These are phyloP conservation scores for Ophioninae sp. DNA, from an alignment of 2,888 invertebrate genomes.

Conservation along the genomic window DNA sequence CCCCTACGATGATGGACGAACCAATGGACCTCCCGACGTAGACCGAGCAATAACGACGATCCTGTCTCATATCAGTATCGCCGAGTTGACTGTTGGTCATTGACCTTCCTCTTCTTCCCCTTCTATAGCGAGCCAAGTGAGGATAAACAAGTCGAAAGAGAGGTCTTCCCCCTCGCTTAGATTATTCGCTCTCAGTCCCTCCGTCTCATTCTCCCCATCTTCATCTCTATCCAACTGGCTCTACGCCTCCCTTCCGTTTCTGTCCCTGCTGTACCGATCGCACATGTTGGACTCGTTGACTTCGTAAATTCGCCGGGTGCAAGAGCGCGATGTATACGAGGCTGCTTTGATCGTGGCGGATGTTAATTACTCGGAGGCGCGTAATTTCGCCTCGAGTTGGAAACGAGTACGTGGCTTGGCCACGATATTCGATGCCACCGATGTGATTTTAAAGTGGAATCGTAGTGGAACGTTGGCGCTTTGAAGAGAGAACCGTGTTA, in stretches of 20 bases:
- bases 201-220: conserved; percentile 24
- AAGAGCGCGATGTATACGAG: conserved; percentile 38
- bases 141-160: conserved; percentile 62
- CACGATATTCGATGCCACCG: conserved; percentile 3
- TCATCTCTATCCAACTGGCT: conserved; percentile 33
- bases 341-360: conserved; percentile 46
- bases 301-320: conserved; percentile 57
- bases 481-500: conserved; percentile 35
- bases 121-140: conserved; percentile 32
- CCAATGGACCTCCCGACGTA: conserved; percentile 30
- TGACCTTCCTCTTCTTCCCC: conserved; percentile 60
- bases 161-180: conserved; percentile 42
- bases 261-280: conserved; percentile 34
- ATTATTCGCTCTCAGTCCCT: conserved; percentile 37
- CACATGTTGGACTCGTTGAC: conserved; percentile 53
- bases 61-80: conserved; percentile 60
- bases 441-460: conserved; percentile 19
- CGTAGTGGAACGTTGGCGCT: conserved; percentile 11
- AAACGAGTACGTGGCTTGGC: conserved; percentile 11
- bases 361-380: conserved; percentile 55
- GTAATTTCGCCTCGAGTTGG: conserved; percentile 36
- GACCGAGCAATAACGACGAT: conserved; percentile 50
- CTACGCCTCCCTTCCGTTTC: conserved; percentile 24
- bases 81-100: conserved; percentile 55
- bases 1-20: conserved; percentile 12